Base-by-base conservation (phyloP, 1,140 invertebrate species). In the Aphaenogaster floridana region DNA sequence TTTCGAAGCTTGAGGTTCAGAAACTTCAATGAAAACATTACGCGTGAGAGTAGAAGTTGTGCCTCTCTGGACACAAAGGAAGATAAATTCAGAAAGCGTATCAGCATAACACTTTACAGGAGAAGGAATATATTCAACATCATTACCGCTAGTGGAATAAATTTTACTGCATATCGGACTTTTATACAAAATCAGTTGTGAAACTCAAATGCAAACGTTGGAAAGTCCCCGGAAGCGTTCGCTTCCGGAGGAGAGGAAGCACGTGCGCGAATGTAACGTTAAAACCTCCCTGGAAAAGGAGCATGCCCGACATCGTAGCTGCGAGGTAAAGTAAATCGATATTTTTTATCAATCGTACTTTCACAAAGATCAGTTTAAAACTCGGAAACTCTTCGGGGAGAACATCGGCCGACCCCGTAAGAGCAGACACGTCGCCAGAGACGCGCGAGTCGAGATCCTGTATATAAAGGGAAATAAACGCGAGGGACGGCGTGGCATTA, bases 381-480 rank as follows among this genome's bases (percentile, higher is more conserved):
- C 2, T 59, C 36, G 4, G 5, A 15, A 39, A 34, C 4, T 74
- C 52, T n/a, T 76, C n/a, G 36, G 13, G 28, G 54, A 84, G 69
- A 84, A 59, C 68, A 13, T 59, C 68, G 28, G 17, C 68, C 11
- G 1, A 28, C 42, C 4, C 21, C 15, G 11, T n/a, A 45, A 36
- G 42, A 39, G 42, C 69, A 21, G 45, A 59, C 54, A 50, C 13
- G 50, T 39, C 17, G 45, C 45, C 77, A n/a, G 52, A 42, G 45
- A 34, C 68, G 17, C 2, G 42, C 42, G 71, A 66, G 34, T 28
- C 42, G 61, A 69, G 42, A 39, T 42, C 52, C 52, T 63, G 54
- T 13, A 13, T 34, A 39, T 61, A 72, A 59, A n/a, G n/a, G n/a
- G 13, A 76, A 50, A 84, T 59, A 76, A 84, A 84, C 54, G 80